Evolutionary conservation across 2,113 vertebrate genomes (phyloP), one percentile per base, ranked within the genome.

Genomic region (Corynorhinus townsendii): DNA sequence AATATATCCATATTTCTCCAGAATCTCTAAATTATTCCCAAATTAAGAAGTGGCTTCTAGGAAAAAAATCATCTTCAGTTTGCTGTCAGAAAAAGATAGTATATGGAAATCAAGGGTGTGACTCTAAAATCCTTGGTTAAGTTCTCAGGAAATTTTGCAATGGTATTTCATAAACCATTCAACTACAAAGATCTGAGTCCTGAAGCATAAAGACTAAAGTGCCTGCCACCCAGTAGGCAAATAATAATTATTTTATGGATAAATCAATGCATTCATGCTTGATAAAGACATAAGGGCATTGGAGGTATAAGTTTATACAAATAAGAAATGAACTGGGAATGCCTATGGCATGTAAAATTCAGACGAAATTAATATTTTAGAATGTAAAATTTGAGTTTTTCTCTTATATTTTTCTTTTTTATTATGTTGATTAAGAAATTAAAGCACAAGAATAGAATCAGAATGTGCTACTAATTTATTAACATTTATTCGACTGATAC

Each of bases 191-290:
- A 71, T 40, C 11, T 89, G 54, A 96, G 68, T 52, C 2, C 0
- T 49, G 16, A 79, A 86, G 3, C 10, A 24, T 3, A 64, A 28
- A 86, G 16, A 47, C 16, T 66, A 80, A 91, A 80, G 7, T 72
- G 0, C 1, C 0, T 77, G 10, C 0, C 40, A 15, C 26, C 16
- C 59, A 15, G 4, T 7, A 86, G 28, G 52, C 33, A 86, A 47
- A 35, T 40, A 83, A 89, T 84, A 75, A 69, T 49, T 7, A 71
- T 86, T 82, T 84, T 38, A 33, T 79, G 24, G 86, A 35, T 75
- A 38, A 56, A 56, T 96, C 8, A 81, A 35, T 82, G 1, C 4
- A 30, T 38, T 4, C 5, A 8, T 73, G 30, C 1, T 77, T 84
- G 40, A 38, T 26, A 76, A 43, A 89, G 2, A 77, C 0, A 71